phyloP scores from a whole-genome alignment of 2,113 vertebrate species.

The Heliornis fulica region DNA sequence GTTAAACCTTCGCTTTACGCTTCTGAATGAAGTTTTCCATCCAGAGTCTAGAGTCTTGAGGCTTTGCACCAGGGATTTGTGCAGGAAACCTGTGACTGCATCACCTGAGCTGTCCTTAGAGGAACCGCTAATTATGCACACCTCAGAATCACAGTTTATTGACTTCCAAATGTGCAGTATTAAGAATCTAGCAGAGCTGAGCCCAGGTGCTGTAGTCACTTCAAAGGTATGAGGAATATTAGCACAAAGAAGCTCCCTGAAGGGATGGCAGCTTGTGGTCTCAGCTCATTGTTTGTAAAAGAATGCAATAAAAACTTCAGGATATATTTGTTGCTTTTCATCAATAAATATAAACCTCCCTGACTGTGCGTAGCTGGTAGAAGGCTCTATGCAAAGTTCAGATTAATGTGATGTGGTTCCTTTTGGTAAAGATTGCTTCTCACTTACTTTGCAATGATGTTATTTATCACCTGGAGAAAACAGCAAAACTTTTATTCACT shows the following conservation, averaged over 20 bases:
- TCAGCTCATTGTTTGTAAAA: neutral
- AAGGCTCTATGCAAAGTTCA: neutral
- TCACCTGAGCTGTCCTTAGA: neutral
- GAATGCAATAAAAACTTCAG: neutral
- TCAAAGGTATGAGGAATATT: neutral
- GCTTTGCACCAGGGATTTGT: neutral
- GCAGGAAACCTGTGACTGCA: neutral
- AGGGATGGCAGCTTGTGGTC: neutral
- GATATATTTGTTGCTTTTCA: neutral
- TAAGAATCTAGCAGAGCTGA: neutral
- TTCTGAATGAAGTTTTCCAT: neutral
- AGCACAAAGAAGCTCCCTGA: neutral
- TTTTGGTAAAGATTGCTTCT: neutral
- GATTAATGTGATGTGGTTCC: neutral
- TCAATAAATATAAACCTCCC: neutral
- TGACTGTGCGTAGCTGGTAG: neutral
- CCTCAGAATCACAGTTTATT: neutral
- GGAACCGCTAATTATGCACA: neutral
- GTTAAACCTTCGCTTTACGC: neutral
- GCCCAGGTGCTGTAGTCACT: neutral
- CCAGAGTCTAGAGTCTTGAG: neutral
- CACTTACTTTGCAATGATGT: neutral
- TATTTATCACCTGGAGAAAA: neutral
- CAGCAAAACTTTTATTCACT: neutral
- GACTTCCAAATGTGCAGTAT: neutral